phyloP scores from a whole-genome alignment of 2,888 invertebrate species.

The Orchesellides sinensis region DNA sequence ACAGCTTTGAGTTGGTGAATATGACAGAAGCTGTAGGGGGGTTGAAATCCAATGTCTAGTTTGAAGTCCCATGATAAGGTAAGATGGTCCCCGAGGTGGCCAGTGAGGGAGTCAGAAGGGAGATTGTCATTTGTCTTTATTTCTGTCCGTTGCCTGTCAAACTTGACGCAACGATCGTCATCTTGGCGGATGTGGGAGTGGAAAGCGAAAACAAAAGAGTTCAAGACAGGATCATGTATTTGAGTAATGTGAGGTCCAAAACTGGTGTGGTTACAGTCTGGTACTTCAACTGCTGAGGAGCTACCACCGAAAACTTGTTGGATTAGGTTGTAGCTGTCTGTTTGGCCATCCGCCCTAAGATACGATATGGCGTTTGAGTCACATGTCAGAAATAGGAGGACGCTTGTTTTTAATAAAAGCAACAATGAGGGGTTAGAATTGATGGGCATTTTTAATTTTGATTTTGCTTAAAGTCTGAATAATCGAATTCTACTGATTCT shows the following conservation, averaged over 20 bases:
- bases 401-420: too few species aligned
- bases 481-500: too few species aligned
- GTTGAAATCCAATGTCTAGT: conserved; percentile 66
- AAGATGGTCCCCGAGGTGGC: conserved; percentile 42
- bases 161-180: conserved; percentile 65
- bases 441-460: too few species aligned
- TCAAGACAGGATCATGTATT: conserved; percentile 42
- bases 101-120: conserved; percentile 4
- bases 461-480: too few species aligned
- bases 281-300: conserved; percentile 58
- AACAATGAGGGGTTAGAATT: too few species aligned
- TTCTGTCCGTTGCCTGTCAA: conserved; percentile 66
- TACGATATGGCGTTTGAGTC: conserved; percentile 1
- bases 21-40: conserved; percentile 66
- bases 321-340: conserved; percentile 63
- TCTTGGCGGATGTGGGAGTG: conserved; percentile 58
- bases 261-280: conserved; percentile 66
- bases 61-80: conserved; percentile 69
- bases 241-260: conserved; percentile 65
- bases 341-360: conserved; percentile 49
- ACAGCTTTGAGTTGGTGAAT: conserved; percentile 70
- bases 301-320: conserved; percentile 62
- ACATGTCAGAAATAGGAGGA: too few species aligned
- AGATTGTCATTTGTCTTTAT: conserved; percentile 43
- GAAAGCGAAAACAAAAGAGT: conserved; percentile 61